Conservation (phyloP, 2,888 invertebrate species). For the Spodoptera exigua region DNA sequence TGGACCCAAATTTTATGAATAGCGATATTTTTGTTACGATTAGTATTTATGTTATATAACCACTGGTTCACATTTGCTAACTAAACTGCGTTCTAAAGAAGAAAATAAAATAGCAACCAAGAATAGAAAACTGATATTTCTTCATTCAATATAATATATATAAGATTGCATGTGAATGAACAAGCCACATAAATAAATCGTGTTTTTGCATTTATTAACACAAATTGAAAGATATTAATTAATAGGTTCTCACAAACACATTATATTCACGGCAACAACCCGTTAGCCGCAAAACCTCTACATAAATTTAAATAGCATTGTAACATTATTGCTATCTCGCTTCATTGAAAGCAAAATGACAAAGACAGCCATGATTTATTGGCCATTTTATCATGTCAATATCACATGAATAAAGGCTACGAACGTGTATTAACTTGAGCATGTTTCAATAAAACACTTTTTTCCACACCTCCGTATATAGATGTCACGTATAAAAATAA, state of each 20-base stretch:
- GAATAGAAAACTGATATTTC: neutral
- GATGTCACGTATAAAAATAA: constrained; percentile 27
- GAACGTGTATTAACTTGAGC: constrained; percentile 18
- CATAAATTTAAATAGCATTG: constrained; percentile 1
- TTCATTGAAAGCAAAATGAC: constrained; percentile 27
- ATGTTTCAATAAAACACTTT: constrained; percentile 31
- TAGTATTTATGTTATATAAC: too few species aligned
- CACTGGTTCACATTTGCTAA: too few species aligned
- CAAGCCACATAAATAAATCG: constrained; percentile 7
- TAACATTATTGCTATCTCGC: constrained; percentile 7
- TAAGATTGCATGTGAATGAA: constrained; percentile 15
- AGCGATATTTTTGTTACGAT: too few species aligned
- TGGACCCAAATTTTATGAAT: too few species aligned
- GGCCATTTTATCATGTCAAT: constrained; percentile 25
- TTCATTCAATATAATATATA: constrained; percentile 12
- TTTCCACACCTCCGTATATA: constrained; percentile 31
- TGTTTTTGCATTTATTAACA: constrained; percentile 28
- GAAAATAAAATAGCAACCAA: neutral
- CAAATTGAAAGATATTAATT: constrained; percentile 16
- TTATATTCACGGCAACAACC: constrained; percentile 23
- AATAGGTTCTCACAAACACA: constrained; percentile 7
- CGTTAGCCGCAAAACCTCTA: neutral
- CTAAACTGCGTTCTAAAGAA: too few species aligned
- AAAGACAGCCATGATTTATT: constrained; percentile 43
- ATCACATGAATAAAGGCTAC: constrained; percentile 14